phyloP scores from a whole-genome alignment of 2,888 invertebrate species.

The Oscheius sp. region DNA sequence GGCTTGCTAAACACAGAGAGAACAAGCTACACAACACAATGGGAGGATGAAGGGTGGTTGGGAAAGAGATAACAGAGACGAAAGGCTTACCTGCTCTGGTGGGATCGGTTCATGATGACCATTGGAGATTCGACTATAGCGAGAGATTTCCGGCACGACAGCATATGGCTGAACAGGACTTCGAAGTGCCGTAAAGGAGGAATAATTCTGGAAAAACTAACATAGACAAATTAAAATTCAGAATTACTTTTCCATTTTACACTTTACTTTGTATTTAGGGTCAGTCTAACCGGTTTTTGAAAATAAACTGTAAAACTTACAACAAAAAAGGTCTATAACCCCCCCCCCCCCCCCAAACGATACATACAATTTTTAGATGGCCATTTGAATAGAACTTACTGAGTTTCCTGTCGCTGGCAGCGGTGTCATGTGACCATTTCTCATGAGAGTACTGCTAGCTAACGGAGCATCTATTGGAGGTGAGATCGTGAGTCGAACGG shows the following conservation, averaged over 20 bases:
- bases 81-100: slow-evolving; percentile 17
- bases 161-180: slow-evolving; percentile 20
- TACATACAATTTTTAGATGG: too few relatives aligned
- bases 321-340: too few relatives aligned
- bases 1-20: slow-evolving; percentile 26
- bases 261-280: too few relatives aligned
- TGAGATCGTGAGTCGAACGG: slow-evolving; percentile 76
- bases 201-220: slow-evolving; percentile 6
- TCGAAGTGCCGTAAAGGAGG: slow-evolving; percentile 8
- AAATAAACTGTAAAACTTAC: too few relatives aligned
- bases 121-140: slow-evolving; percentile 1
- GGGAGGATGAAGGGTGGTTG: slow-evolving; percentile 28
- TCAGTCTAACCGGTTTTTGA: too few relatives aligned
- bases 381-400: slow-evolving; percentile 8
- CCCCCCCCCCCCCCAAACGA: too few relatives aligned
- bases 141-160: slow-evolving; percentile 1
- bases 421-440: slow-evolving; percentile 25
- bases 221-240: too few relatives aligned
- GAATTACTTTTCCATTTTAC: too few relatives aligned
- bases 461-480: slow-evolving; percentile 61
- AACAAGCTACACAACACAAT: slow-evolving; percentile 6
- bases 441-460: slow-evolving; percentile 41
- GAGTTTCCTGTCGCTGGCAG: not conserved
- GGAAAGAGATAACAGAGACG: too few relatives aligned
- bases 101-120: slow-evolving; percentile 2